These are phyloP conservation scores for Ceuthmochares aereus DNA, from an alignment of 2,113 vertebrate genomes.

Conservation along the genomic window DNA sequence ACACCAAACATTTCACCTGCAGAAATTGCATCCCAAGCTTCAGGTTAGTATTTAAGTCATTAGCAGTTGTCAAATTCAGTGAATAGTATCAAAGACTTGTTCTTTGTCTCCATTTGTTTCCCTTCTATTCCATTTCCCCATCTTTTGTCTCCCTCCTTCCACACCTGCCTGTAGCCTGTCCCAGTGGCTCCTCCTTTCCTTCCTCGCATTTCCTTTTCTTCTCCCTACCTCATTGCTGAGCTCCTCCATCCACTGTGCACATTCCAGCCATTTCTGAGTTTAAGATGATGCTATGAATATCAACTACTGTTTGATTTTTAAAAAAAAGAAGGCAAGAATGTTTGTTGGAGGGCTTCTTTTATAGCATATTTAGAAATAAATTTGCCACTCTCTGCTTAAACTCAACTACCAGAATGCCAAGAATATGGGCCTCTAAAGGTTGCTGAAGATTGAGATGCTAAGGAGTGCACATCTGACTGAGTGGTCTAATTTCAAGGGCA, in stretches of 20 bases:
- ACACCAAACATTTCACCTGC: neutral
- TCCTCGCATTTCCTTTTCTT: neutral
- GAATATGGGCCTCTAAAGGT: neutral
- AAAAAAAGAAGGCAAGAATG: neutral
- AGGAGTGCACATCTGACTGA: neutral
- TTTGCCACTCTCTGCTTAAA: neutral
- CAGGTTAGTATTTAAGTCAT: slow-evolving; percentile 17
- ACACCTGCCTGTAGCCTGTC: slow-evolving; percentile 6
- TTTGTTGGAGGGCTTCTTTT: neutral
- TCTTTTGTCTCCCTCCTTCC: slow-evolving; percentile 20
- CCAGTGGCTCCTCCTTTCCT: neutral
- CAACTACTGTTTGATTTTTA: neutral
- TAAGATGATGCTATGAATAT: neutral
- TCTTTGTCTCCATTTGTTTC: neutral
- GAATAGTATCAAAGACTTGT: neutral
- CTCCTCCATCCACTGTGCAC: neutral
- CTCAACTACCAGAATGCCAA: neutral
- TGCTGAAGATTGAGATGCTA: neutral
- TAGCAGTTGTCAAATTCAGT: neutral
- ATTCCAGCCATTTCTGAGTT: neutral
- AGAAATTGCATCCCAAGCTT: slow-evolving; percentile 2
- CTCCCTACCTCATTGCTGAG: neutral
- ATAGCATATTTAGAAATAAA: neutral
- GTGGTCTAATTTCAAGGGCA: neutral
- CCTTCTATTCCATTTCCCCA: neutral